Conservation (phyloP, 2,888 invertebrate species). For the Selenia dentaria region DNA sequence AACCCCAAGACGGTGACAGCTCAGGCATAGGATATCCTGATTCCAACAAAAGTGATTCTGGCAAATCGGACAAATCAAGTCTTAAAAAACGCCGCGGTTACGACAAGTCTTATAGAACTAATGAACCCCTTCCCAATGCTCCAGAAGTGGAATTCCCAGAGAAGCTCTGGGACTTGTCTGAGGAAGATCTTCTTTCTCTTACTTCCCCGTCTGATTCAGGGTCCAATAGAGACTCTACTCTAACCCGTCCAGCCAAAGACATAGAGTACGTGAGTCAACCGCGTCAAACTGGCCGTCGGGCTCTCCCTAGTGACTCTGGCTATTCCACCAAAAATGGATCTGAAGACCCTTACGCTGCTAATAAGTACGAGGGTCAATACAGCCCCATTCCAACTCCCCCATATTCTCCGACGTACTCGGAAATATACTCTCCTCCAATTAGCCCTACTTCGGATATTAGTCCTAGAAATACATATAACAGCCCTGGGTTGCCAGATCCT, state of each 20-base stretch:
- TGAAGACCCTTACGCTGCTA: conserved; percentile 67
- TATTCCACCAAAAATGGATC: conserved; percentile 75
- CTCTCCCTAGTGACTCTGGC: conserved; percentile 78
- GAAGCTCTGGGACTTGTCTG: conserved; percentile 91
- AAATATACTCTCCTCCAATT: conserved; percentile 76
- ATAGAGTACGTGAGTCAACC: conserved; percentile 85
- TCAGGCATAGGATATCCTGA: conserved; percentile 81
- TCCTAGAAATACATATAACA: conserved; percentile 69
- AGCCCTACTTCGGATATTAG: conserved; percentile 75
- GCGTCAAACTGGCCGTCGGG: conserved; percentile 84
- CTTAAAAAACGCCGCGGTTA: conserved; percentile 89
- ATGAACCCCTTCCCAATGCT: conserved; percentile 91
- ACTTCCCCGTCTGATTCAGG: conserved; percentile 85
- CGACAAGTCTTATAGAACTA: conserved; percentile 92
- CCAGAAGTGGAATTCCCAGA: conserved; percentile 92
- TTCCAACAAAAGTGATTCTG: conserved; percentile 77
- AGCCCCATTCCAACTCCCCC: conserved; percentile 70
- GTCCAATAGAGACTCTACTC: conserved; percentile 82
- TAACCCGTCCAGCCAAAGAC: conserved; percentile 85
- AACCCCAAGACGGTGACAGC: conserved; percentile 73
- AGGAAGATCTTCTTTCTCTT: conserved; percentile 84
- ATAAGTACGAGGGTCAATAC: conserved; percentile 67
- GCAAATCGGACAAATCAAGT: conserved; percentile 77
- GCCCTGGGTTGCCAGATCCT: conserved; percentile 67
- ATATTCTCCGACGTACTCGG: conserved; percentile 80